Base-by-base conservation (phyloP, 2,113 vertebrate genomes). In the Eleginops maclovinus region DNA sequence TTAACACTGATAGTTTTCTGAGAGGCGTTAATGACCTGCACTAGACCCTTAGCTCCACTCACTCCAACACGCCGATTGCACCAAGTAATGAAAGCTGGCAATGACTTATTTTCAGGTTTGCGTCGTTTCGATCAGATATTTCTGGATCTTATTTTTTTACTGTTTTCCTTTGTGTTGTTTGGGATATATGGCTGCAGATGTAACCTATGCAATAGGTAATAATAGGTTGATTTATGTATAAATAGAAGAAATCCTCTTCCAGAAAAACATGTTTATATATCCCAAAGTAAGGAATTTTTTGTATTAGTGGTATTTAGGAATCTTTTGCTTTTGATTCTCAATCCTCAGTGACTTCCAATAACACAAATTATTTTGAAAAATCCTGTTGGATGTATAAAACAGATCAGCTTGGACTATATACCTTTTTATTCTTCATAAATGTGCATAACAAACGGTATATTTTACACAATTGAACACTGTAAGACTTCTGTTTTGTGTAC, bases 1-100 rank as follows among this genome's bases (percentile, higher is more conserved):
- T 10, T 19, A 59, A 43, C 62, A 40, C 60, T 74, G 28, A 41
- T n/a, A 28, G 44, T 60, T 50, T 47, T 87, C 50, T 55, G 49
- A 14, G 7, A 60, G 58, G 40, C 44, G 79, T 77, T 63, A 59
- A 49, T 74, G 12, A 2, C 44, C 9, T 3, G 10, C 12, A 62
- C 58, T 15, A 26, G 44, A 22, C 15, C 21, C 40, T 22, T 12
- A 41, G 26, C 44, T 36, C 36, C 2, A 19, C 65, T 15, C 47
- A 24, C 40, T 49, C 9, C 47, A 66, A 55, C 40, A 12, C 72
- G 51, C 64, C 16, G 49, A 47, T 22, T 17, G 26, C 19, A 51
- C 31, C 19, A 56, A n/a, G 16, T 19, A 41, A 14, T 50, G 24
- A 56, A 60, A 82, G 63, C 53, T 65, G 14, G 51, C 65, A 54